A percentile compares a stretch with the other conserved stretches of the same genome.
Evolutionary conservation across 1,140 invertebrate species (phyloP).

Genomic region (Bicyclus anynana): DNA sequence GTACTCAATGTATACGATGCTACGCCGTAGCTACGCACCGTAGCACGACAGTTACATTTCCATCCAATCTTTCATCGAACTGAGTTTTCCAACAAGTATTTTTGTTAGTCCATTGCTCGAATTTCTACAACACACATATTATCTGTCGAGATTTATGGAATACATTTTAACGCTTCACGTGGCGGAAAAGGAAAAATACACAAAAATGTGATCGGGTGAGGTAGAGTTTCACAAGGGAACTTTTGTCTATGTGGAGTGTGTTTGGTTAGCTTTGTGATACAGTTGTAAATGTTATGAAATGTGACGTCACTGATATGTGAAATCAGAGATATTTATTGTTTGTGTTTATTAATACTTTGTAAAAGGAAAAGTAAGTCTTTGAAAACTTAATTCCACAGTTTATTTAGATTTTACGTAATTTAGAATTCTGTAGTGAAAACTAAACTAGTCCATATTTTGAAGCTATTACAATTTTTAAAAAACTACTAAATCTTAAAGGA

Average conservation of each 20-base stretch:
- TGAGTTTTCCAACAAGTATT: conserved; percentile 54
- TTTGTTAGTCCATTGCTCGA: conserved; percentile 52
- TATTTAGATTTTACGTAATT: no score
- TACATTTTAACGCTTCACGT: conserved; percentile 57
- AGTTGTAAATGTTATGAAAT: neutral
- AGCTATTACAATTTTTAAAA: no score
- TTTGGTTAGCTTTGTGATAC: conserved; percentile 49
- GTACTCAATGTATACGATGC: no score
- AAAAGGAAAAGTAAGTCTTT: no score
- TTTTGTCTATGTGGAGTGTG: conserved; percentile 36
- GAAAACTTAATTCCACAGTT: no score
- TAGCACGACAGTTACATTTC: conserved; percentile 28
- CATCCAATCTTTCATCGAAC: conserved; percentile 49
- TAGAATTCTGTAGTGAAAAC: no score
- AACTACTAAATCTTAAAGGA: no score
- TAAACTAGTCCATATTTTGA: no score
- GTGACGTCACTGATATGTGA: neutral
- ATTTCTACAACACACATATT: conserved; percentile 53
- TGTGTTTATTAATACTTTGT: no score
- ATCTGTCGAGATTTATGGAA: conserved; percentile 67
- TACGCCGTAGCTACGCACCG: conserved; percentile 1
- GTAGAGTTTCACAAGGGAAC: conserved; percentile 42
- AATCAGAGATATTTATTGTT: neutral
- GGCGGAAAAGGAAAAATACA: conserved; percentile 57
- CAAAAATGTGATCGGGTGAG: conserved; percentile 45